A percentile compares a stretch with the other conserved stretches of the same genome.
Evolutionary conservation across 2,113 vertebrate species (phyloP).

Genomic region (Hemibagrus wyckioides): DNA sequence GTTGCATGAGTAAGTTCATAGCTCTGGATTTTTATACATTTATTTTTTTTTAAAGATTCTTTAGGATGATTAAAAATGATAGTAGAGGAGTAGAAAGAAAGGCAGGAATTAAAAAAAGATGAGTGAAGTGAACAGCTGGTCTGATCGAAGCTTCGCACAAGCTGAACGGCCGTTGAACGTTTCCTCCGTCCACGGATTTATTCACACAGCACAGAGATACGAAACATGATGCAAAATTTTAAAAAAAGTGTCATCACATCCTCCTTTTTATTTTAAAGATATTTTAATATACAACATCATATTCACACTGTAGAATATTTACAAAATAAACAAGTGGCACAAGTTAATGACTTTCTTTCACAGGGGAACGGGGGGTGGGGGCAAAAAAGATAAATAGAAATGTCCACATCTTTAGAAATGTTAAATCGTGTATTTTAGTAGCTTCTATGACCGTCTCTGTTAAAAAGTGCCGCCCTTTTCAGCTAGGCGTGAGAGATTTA

Average conservation of each 20-base stretch:
- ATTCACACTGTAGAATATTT: constrained; percentile 79
- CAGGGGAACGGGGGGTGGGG: constrained; percentile 57
- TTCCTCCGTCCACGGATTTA: too few species aligned
- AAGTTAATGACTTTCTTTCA: constrained; percentile 63
- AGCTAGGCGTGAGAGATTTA: constrained; percentile 59
- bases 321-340: constrained; percentile 81
- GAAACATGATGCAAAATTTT: neutral
- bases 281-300: constrained; percentile 82
- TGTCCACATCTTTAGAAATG: constrained; percentile 58
- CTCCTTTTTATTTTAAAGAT: constrained; percentile 79
- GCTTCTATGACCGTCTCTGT: constrained; percentile 64
- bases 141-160: neutral
- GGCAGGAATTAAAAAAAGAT: neutral
- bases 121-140: neutral
- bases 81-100: neutral
- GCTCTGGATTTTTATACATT: neutral
- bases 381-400: constrained; percentile 68
- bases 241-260: constrained; percentile 62
- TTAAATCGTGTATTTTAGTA: constrained; percentile 61
- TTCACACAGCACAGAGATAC: neutral
- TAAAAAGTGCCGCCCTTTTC: constrained; percentile 71
- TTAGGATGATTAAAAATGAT: neutral
- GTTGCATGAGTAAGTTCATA: neutral
- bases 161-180: neutral
- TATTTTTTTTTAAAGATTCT: neutral